Evolutionary conservation across 1,140 invertebrate genomes (phyloP), one percentile per base, ranked within the genome.

Genomic region (Lasaia peninsularis): DNA sequence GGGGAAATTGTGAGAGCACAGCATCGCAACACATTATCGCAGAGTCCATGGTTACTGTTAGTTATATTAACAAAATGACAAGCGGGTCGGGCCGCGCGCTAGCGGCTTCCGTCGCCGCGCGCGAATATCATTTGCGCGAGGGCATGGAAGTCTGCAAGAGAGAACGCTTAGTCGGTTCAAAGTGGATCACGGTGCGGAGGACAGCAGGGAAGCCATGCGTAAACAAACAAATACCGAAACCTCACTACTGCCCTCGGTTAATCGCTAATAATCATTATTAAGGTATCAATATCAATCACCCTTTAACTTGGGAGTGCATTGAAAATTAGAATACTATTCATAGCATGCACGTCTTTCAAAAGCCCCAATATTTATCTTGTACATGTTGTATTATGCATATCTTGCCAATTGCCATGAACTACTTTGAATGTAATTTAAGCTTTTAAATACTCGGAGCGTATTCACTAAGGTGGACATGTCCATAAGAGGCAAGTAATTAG

Each of bases 101-200:
- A 89, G 72, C 88, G 91, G 89, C 91, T 85, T 81, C 89, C 89
- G 89, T 89, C 89, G 81, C 87, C 90, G 86, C 90, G 91, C 87
- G 79, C 90, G 90, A 93, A 93, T 91, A 93, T 90, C 87, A 92
- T 92, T 90, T 91, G 90, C 90, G 92, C 92, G 91, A 93, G 91
- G 86, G 91, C 91, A 90, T 91, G 92, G 92, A 93, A 93, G 93
- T 93, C 92, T 93, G 92, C 88, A 93, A 93, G 90, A 91, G 91
- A 82, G 71, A 86, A 78, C 72, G 75, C 78, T 64, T 66, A 67
- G 65, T 78, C 71, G 70, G 70, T 67, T 73, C 67, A 76, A 58
- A 70, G 65, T 50, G 58, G 49, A 35, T 16, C 16, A 21, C 44
- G 37, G 44, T n/a, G 44, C 51, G 51, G 40, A 34, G 35, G 56